These are phyloP conservation scores for Nixonia krombeini DNA, from an alignment of 1,140 invertebrate species.

Conservation along the genomic window DNA sequence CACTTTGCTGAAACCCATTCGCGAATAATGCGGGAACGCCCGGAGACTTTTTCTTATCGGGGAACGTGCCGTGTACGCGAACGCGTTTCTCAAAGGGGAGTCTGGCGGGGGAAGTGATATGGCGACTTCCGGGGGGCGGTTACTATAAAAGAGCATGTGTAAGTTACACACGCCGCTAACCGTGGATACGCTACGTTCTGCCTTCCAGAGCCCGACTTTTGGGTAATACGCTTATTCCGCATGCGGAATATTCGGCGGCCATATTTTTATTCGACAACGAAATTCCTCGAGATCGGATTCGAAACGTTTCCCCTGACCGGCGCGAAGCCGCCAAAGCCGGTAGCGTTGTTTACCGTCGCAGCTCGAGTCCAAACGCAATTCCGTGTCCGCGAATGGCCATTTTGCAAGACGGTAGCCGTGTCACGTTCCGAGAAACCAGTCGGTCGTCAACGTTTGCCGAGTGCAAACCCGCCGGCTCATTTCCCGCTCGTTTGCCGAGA, in stretches of 20 bases:
- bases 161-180: constrained; percentile 52
- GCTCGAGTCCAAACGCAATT: constrained; percentile 45
- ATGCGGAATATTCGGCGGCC: constrained; percentile 43
- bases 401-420: constrained; percentile 64
- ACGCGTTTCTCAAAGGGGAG: constrained; percentile 11
- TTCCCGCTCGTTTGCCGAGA: constrained; percentile 29
- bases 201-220: constrained; percentile 13
- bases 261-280: too few species aligned
- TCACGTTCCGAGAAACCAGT: constrained; percentile 56
- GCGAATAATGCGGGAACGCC: too few species aligned
- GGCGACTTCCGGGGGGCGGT: constrained; percentile 63
- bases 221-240: constrained; percentile 33
- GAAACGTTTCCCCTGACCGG: too few species aligned
- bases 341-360: constrained; percentile 49
- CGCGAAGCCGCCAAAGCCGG: constrained; percentile 35
- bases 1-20: too few species aligned
- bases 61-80: too few species aligned
- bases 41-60: too few species aligned
- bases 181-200: constrained; percentile 46
- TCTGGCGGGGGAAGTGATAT: constrained; percentile 46
- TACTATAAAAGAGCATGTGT: constrained; percentile 46
- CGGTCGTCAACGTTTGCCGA: constrained; percentile 52
- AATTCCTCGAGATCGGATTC: too few species aligned
- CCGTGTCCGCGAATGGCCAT: constrained; percentile 54
- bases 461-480: constrained; percentile 50